Evolutionary conservation across 1,140 invertebrate genomes (phyloP), one percentile per base, ranked within the genome.

Genomic region (Caenorhabditis tropicalis): DNA sequence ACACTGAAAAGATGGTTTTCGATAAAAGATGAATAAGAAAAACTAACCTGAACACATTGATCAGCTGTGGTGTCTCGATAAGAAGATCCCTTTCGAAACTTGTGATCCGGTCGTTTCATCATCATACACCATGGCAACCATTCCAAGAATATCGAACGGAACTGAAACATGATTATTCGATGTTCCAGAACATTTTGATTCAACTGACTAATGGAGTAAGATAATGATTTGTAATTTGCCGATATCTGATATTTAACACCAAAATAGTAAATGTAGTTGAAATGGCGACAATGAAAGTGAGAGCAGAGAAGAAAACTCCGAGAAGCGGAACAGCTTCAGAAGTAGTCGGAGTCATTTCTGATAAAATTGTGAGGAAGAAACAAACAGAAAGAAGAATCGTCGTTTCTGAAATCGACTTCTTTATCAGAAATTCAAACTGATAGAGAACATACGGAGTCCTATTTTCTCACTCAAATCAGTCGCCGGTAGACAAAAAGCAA

Each of bases 401-500:
- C 92, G 98, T 95, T 95, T 96, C 96, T 98, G 95, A 90, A 95
- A 56, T 39, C 12, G 9, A 16, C 21, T 29, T 12, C 3, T 24
- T 36, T 19, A n/a, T 3, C 10, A 1, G 29, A 12, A 80, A 56
- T 87, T 85, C 49, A n/a, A n/a, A n/a, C n/a, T n/a, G n/a, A n/a
- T n/a, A n/a, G n/a, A n/a, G n/a, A n/a, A n/a, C n/a, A n/a, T n/a
- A 88, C 87, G 87, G 24, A 87, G 81, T 74, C 87, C 87, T 12
- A 88, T 88, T 56, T 88, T 88, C 39, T 88, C 87, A 48, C 87
- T 84, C 87, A 88, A 88, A 81, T 88, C 87, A 49, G 86, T 80
- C 1, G 97, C 96, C 89, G 97, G 97, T 91, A 99, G 93, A 85
- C 96, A 97, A 93, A 99, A 99, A 88, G 96, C 97, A 88, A 99